Evolutionary conservation across 2,888 invertebrate genomes (phyloP), one percentile per base, ranked within the genome.

Genomic region (Cordilura impudica): DNA sequence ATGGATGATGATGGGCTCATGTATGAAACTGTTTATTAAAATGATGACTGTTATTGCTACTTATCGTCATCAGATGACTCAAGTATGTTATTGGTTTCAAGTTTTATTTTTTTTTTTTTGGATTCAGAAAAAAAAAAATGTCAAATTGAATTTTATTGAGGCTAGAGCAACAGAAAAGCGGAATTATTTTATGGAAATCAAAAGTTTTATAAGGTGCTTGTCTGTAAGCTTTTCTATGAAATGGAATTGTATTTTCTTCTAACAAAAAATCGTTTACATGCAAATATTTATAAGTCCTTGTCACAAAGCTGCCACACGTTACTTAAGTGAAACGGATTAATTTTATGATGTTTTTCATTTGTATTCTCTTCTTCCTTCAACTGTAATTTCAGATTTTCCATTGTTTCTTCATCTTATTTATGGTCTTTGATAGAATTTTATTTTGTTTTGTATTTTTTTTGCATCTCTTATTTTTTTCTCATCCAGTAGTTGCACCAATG

Each of bases 241-340:
- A n/a, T 39, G 12, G 35, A n/a, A 4, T 39, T 39, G 35, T n/a
- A 8, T 45, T 19, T 49, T 26, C 14, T 45, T 72, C 21, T 39
- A 31, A 29, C 26, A 49, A 72, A 23, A 31, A 39, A 70, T 79
- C 79, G 75, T 79, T 79, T 75, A 75, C 71, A 79, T 79, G 79
- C 79, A 79, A 79, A 79, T 79, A 14, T 67, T 51, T 47, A 47
- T 65, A 67, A 75, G 63, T 71, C 72, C 49, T 75, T 72, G 79
- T 79, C 67, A 72, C 75, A 71, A 79, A 67, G 71, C 75, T 79
- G 86, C 85, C 86, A 87, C 87, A 87, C 86, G 87, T 87, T 81
- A 47, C 77, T 76, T 72, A 75, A 76, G 78, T 74, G 69, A 70
- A 77, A 74, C 86, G 87, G 87, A 87, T 87, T 87, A 87, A 84